A percentile compares a stretch with the other conserved stretches of the same genome.
These are phyloP conservation scores for Etheostoma cragini DNA, from an alignment of 2,113 vertebrate genomes.

Conservation along the genomic window DNA sequence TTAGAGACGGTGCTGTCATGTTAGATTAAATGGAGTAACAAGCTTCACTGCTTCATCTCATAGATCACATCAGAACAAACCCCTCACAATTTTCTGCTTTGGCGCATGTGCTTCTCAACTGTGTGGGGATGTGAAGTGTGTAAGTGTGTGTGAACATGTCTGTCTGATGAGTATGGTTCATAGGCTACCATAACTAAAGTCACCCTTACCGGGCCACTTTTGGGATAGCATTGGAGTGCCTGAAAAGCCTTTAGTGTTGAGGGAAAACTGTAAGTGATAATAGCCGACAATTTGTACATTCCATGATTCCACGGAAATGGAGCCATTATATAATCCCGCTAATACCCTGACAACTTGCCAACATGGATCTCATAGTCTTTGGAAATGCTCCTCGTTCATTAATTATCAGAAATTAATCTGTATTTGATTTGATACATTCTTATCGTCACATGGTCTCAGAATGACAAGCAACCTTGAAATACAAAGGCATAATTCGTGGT, in stretches of 20 bases:
- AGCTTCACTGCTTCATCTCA: slow-evolving; percentile 66
- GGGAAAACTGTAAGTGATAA: neutral
- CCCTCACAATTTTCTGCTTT: slow-evolving; percentile 70
- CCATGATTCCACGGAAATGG: too few relatives aligned
- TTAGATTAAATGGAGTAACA: slow-evolving; percentile 66
- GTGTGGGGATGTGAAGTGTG: neutral
- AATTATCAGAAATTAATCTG: neutral
- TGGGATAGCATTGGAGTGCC: neutral
- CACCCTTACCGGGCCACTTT: neutral
- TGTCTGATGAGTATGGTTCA: slow-evolving; percentile 18
- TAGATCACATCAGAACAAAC: slow-evolving; percentile 69
- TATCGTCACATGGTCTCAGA: neutral
- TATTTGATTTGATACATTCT: neutral
- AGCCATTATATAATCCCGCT: too few relatives aligned
- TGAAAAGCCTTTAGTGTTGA: neutral
- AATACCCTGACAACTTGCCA: neutral
- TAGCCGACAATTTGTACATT: too few relatives aligned
- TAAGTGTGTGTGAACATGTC: neutral
- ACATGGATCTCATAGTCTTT: neutral
- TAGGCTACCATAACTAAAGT: neutral
- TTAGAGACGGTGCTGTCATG: slow-evolving; percentile 64
- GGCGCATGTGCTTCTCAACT: slow-evolving; percentile 47
- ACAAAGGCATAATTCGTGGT: neutral
- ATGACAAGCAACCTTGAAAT: neutral
- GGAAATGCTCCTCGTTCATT: neutral